A percentile compares a stretch with the other conserved stretches of the same genome.
Conservation (phyloP, 2,888 invertebrate genomes). For the Liopterus haemorrhoidalis region DNA sequence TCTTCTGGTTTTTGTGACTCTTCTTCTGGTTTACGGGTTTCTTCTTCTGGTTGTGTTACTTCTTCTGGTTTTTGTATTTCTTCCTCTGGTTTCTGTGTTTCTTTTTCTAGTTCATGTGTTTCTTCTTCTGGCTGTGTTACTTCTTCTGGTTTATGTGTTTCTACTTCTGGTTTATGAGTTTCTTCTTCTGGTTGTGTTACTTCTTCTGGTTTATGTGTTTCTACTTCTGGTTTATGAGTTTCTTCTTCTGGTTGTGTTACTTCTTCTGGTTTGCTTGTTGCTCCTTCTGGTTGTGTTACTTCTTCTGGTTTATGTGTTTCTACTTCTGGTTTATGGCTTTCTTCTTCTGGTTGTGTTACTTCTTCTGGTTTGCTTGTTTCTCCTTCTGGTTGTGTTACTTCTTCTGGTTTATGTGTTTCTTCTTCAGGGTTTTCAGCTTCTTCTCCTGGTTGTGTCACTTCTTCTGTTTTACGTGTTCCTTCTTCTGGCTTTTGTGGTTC, state of each 20-base stretch:
- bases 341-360: constrained; percentile 22
- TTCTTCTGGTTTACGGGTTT: constrained; percentile 17
- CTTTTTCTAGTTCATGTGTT: constrained; percentile 20
- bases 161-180: constrained; percentile 8
- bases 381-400: constrained; percentile 24
- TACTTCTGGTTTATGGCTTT: constrained; percentile 28
- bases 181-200: constrained; percentile 1
- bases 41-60: constrained; percentile 19
- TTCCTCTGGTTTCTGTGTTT: constrained; percentile 16
- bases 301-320: constrained; percentile 28
- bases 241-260: constrained; percentile 4
- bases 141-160: constrained; percentile 14
- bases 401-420: constrained; percentile 28
- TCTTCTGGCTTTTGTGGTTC: constrained; percentile 12
- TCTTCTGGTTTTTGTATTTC: constrained; percentile 10
- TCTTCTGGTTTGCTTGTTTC: constrained; percentile 18
- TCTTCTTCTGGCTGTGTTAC: constrained; percentile 20
- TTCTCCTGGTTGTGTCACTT: constrained; percentile 12
- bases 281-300: constrained; percentile 25
- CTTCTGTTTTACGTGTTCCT: constrained; percentile 18
- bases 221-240: constrained; percentile 6
- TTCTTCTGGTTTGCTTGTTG: constrained; percentile 23
- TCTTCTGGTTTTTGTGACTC: constrained; percentile 8
- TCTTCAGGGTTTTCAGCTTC: constrained; percentile 29
- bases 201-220: constrained; percentile 11